Evolutionary conservation across 1,140 invertebrate species (phyloP).

Genomic region (Drosophila oshimai): DNA sequence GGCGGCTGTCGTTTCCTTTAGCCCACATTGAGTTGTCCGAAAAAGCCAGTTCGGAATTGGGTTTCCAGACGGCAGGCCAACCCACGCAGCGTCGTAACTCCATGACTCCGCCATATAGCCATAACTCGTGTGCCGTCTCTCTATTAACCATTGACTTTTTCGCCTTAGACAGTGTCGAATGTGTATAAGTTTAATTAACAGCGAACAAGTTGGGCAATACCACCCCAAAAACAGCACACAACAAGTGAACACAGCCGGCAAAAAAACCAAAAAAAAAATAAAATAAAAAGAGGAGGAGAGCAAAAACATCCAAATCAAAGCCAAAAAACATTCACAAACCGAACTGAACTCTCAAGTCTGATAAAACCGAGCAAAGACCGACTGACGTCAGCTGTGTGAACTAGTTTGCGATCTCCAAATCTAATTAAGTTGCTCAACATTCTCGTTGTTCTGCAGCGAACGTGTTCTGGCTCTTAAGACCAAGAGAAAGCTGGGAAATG

Average conservation of each 20-base stretch:
- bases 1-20: conserved; percentile 64
- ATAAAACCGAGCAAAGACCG: conserved; percentile 29
- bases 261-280: conserved; percentile 15
- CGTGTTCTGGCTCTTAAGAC: conserved; percentile 43
- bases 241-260: conserved; percentile 35
- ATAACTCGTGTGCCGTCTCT: conserved; percentile 34
- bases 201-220: conserved; percentile 50
- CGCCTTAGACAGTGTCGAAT: conserved; percentile 6
- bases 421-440: conserved; percentile 65
- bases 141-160: conserved; percentile 37
- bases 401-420: conserved; percentile 69
- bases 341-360: conserved; percentile 7
- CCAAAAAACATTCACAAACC: conserved; percentile 13
- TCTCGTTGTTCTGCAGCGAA: conserved; percentile 25
- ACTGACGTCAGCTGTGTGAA: conserved; percentile 55
- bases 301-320: conserved; percentile 31
- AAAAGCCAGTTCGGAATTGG: conserved; percentile 57
- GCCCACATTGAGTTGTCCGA: conserved; percentile 64
- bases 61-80: conserved; percentile 56
- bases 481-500: conserved; percentile 60
- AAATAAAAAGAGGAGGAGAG: background rate
- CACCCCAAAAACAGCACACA: conserved; percentile 25
- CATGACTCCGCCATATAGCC: conserved; percentile 12
- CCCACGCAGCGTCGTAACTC: conserved; percentile 29
- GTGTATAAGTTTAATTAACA: conserved; percentile 69